phyloP scores from a whole-genome alignment of 2,888 invertebrate genomes.

The Tiphia femorata region DNA sequence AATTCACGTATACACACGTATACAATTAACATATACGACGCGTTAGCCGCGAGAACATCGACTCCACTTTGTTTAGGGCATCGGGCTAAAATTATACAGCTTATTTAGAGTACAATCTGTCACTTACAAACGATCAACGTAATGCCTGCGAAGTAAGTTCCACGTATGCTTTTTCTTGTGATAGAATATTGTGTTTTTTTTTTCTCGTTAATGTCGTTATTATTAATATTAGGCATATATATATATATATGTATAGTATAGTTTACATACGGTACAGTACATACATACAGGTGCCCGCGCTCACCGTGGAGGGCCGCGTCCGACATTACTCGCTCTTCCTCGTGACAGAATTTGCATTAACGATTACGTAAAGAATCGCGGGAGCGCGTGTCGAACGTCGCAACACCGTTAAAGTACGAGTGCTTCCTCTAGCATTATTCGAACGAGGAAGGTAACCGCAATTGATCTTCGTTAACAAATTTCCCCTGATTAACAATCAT shows the following conservation, averaged over 20 bases:
- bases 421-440: too few relatives aligned
- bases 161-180: slow-evolving; percentile 25
- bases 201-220: slow-evolving; percentile 51
- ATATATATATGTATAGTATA: slow-evolving; percentile 54
- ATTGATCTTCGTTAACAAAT: not conserved
- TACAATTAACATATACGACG: slow-evolving; percentile 39
- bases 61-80: slow-evolving; percentile 31
- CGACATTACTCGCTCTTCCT: too few relatives aligned
- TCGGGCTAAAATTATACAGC: slow-evolving; percentile 44
- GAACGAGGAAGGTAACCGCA: too few relatives aligned
- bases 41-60: slow-evolving; percentile 41
- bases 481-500: not conserved
- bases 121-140: slow-evolving; percentile 48
- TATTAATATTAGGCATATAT: slow-evolving; percentile 60
- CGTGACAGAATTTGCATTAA: not conserved
- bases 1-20: too few relatives aligned
- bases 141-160: slow-evolving; percentile 38
- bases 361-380: not conserved
- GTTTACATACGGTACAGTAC: slow-evolving; percentile 64
- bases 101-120: slow-evolving; percentile 18
- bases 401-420: too few relatives aligned
- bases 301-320: slow-evolving; percentile 5
- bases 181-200: slow-evolving; percentile 53
- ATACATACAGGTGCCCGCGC: slow-evolving; percentile 58
- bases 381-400: too few relatives aligned